Evolutionary conservation across 30 jellyfish, hydroid and myxozoan genomes (phyloP), one percentile per base, ranked within the genome.

Genomic region (Hydractinia echinata): DNA sequence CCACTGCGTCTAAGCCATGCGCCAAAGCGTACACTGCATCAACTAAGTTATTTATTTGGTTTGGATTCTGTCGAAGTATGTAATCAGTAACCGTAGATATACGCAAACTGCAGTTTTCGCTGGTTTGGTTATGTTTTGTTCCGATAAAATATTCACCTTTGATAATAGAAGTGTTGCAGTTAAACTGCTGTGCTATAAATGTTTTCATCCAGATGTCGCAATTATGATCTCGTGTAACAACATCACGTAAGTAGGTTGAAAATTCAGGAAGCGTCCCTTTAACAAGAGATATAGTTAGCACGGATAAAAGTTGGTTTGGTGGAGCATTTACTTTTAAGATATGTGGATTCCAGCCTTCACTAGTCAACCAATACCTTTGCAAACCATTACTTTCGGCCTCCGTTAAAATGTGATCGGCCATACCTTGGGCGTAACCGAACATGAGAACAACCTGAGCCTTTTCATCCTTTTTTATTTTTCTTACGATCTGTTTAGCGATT

Each of bases 321-420:
- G 74, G 74, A 64, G 74, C 74, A 13, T 64, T 64, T 7, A 64
- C 74, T 13, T 64, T 64, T 51, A 64, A 13, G 2, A 64, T 64
- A 13, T 64, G 74, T 6, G 74, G 74, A 13, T 64, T 64, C 74
- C 74, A 64, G 18, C 74, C 74, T 13, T 64, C 74, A 64, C 74
- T 64, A 6, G 74, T 64, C 18, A 64, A 51, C 74, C 74, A 64
- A 13, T n/a, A 64, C 10, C 74, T 44, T 64, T 51, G 19, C 74
- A 64, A 13, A 13, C 74, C 74, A n/a, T n/a, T 64, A 51, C 2
- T 64, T 64, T 64, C 74, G 74, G 74, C 74, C 39, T 64, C 74
- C 74, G 74, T 64, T 64, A 64, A 64, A 6, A 64, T 13, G 16
- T 64, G 74, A 64, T 64, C 74, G 39, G 74, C 74, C 74, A 64